These are phyloP conservation scores for Bradypodion pumilum DNA, from an alignment of 2,797 vertebrate species.

Conservation along the genomic window DNA sequence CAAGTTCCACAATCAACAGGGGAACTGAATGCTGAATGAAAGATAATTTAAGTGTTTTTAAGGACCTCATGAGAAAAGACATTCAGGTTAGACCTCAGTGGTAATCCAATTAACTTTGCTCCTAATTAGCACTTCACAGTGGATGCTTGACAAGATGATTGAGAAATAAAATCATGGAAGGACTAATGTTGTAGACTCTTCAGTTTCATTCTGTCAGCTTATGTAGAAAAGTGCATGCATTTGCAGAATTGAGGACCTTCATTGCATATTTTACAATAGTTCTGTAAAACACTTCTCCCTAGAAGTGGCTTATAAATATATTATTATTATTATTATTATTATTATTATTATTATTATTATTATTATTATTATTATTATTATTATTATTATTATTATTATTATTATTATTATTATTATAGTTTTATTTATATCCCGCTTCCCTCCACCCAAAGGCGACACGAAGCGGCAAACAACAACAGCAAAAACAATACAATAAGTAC, in stretches of 20 bases:
- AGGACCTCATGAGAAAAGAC: neutral
- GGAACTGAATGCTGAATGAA: constrained; percentile 15
- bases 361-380: too few relatives aligned
- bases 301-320: neutral
- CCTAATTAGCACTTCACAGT: constrained; percentile 42
- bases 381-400: too few relatives aligned
- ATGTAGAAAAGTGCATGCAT: constrained; percentile 33
- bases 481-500: too few relatives aligned
- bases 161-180: constrained; percentile 41
- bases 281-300: neutral
- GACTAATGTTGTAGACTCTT: neutral
- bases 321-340: too few relatives aligned
- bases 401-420: too few relatives aligned
- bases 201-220: constrained; percentile 30
- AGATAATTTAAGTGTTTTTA: constrained; percentile 38
- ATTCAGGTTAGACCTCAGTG: constrained; percentile 17
- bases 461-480: too few relatives aligned
- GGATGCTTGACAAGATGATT: constrained; percentile 24
- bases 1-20: neutral
- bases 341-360: too few relatives aligned
- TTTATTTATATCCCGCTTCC: too few relatives aligned
- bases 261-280: neutral
- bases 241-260: constrained; percentile 30
- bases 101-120: constrained; percentile 41
- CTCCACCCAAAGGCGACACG: too few relatives aligned